Conservation (phyloP, 2,113 vertebrate species). For the Sterrhoptilus dennistouni region DNA sequence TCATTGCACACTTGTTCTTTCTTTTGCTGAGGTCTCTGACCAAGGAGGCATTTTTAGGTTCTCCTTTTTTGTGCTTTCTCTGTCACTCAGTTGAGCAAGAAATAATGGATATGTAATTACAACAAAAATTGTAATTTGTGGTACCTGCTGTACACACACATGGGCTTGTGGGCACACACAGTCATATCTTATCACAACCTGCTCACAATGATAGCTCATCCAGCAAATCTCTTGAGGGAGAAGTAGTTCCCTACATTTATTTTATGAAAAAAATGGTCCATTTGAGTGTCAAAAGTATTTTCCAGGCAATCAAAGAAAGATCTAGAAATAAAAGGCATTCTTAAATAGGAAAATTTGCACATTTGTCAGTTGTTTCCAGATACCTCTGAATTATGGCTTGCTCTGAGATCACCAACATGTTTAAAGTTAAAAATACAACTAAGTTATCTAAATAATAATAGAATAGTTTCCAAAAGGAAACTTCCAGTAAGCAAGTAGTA, state of each 20-base stretch:
- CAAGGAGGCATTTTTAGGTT: not conserved
- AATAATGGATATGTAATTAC: not conserved
- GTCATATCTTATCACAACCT: not conserved
- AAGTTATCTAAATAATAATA: not conserved
- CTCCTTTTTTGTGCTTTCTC: not conserved
- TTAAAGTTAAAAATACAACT: not conserved
- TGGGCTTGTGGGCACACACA: fast-evolving
- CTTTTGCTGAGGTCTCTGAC: not conserved
- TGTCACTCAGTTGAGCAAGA: not conserved
- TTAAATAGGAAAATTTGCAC: not conserved
- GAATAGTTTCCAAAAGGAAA: not conserved
- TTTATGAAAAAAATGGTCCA: not conserved
- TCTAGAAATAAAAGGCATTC: not conserved
- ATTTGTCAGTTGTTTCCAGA: not conserved
- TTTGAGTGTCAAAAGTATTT: not conserved
- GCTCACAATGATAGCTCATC: not conserved
- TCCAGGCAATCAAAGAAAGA: not conserved
- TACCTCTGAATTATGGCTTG: not conserved
- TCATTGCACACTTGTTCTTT: not conserved
- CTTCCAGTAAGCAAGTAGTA: not conserved
- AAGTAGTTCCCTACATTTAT: not conserved
- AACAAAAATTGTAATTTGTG: not conserved
- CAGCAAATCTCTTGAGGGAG: not conserved
- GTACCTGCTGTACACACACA: not conserved
- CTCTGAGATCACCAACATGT: not conserved